Base-by-base conservation (phyloP, 2,888 invertebrate species). In the Blera fallax region DNA sequence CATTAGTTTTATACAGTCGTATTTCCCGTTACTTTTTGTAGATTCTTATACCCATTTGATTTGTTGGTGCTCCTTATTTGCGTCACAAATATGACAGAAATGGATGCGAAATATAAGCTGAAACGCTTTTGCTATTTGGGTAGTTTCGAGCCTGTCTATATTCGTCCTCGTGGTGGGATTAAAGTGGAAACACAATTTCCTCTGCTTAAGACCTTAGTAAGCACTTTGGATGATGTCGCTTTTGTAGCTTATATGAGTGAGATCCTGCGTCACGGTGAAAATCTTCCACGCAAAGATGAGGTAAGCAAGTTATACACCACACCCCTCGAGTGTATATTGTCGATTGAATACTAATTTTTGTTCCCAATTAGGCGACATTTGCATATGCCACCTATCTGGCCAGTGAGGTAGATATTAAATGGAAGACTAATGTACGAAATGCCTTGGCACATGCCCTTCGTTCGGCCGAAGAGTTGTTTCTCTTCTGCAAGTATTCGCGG, bases 51-150 rank as follows among this genome's bases (percentile, higher is more conserved):
- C 6, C 2, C 27, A 34, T 6, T 76, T 16, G 0, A 54, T 43
- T 60, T 50, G 14, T 6, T 14, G 65, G 58, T 67, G 48, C 32
- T 80, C 2, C n/a, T 27, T 27, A 27, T 34, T 65, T 48, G 45
- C 14, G 34, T 62, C 24, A 24, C 16, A 48, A 40, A 43, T 0
- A 60, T 45, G 34, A 21, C 43, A 21, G 58, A 64, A 43, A 65
- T 84, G 48, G 69, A 84, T 69, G 58, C 67, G 4, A 80, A 84
- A 10, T 18, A 8, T 40, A 80, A 84, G 65, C 18, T 91, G 3
- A 87, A 88, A 18, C 90, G 91, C 11, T 91, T 89, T 65, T 91
- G 91, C 54, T 91, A 88, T 43, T 74, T 91, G 52, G 90, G 91
- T 8, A 79, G 69, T 0, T 73, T 89, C 11, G 88, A 87, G 2